Evolutionary conservation across 92 coral and sea anemone genomes (phyloP).

Genomic region (Phenganax subtilis): DNA sequence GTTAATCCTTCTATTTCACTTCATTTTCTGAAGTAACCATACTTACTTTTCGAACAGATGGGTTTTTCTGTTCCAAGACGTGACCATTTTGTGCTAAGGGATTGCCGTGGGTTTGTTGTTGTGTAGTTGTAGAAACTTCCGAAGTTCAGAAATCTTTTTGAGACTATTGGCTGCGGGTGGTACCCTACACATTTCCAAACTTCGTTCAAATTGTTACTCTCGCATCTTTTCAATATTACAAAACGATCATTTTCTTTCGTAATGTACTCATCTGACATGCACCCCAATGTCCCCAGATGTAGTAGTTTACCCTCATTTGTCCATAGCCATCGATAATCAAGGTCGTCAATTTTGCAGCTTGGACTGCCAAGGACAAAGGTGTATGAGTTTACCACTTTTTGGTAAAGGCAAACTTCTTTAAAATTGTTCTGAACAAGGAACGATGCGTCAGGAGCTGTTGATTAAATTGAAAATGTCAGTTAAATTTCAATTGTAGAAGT

Average conservation of each 20-base stretch:
- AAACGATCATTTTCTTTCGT: not conserved
- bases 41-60: constrained; percentile 10
- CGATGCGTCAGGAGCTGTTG: not conserved
- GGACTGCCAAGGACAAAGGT: not conserved
- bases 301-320: not conserved
- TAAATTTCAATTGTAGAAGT: no score
- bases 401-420: not conserved
- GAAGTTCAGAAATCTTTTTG: not conserved
- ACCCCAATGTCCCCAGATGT: not conserved
- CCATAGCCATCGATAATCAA: constrained; percentile 3
- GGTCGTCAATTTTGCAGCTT: not conserved
- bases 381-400: not conserved
- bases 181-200: constrained; percentile 6
- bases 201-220: not conserved
- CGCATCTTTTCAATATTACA: not conserved
- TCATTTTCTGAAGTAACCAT: not conserved
- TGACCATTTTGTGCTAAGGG: not conserved
- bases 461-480: not conserved
- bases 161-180: not conserved
- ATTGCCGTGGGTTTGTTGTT: not conserved
- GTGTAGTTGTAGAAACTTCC: not conserved
- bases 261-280: not conserved
- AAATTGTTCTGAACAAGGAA: not conserved
- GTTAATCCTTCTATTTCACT: not conserved
- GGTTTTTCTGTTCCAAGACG: not conserved